phyloP scores from a whole-genome alignment of 2,113 vertebrate genomes.

The Cololabis saira region DNA sequence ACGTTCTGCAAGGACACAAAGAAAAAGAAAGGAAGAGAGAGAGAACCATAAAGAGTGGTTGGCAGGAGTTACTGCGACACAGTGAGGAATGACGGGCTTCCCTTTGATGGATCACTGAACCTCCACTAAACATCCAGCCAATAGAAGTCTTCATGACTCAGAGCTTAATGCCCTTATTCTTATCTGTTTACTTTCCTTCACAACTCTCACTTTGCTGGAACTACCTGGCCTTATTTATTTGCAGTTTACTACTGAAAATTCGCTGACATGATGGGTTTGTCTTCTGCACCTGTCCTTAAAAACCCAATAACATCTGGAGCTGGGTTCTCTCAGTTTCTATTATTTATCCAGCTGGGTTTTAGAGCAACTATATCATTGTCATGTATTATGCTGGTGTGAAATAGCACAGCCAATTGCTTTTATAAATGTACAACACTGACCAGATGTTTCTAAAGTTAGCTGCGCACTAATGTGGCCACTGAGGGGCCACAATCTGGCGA shows the following conservation, averaged over 20 bases:
- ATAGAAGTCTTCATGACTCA: conserved; percentile 43
- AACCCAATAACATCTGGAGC: conserved; percentile 2
- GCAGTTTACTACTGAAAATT: too few species aligned
- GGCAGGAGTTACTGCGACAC: conserved; percentile 62
- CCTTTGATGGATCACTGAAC: conserved; percentile 62
- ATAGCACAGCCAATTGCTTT: too few species aligned
- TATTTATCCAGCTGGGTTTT: conserved; percentile 23
- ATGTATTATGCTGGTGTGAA: too few species aligned
- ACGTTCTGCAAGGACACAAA: conserved; percentile 86
- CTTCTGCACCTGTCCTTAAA: neutral
- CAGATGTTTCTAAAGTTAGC: too few species aligned
- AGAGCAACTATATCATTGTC: neutral
- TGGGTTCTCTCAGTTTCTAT: conserved; percentile 1
- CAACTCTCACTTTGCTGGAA: neutral
- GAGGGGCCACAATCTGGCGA: too few species aligned
- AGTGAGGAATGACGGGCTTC: conserved; percentile 46
- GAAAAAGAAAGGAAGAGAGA: conserved; percentile 36
- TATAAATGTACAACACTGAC: too few species aligned
- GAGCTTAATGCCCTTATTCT: conserved; percentile 40
- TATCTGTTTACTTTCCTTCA: conserved; percentile 12
- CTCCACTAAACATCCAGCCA: conserved; percentile 42
- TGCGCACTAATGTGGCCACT: too few species aligned
- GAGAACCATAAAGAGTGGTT: conserved; percentile 42
- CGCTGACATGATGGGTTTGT: neutral
- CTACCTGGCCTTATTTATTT: conserved; percentile 20